Evolutionary conservation across 1,140 invertebrate species (phyloP), one percentile per base, ranked within the genome.

Genomic region (Hermatobates lingyangjiaoensis): DNA sequence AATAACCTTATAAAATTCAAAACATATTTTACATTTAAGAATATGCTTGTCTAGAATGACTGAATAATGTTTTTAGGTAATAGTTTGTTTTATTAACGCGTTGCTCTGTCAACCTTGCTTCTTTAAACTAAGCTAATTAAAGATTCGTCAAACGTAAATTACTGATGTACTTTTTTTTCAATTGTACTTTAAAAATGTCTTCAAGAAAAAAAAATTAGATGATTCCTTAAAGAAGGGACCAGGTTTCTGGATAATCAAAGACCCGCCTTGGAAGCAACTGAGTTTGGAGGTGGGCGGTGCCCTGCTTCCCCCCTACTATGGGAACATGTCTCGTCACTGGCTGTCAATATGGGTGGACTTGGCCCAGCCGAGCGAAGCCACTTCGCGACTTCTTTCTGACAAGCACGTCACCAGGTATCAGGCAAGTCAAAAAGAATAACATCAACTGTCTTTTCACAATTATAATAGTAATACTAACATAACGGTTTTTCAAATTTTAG

Each of bases 301-400:
- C 0, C 59, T 76, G 28, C 28, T 75, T 7, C 71, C 71, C 0
- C 30, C 56, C 38, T 61, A 60, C 52, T 66, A 71, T 52, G 59
- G 59, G 3, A 73, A 74, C 61, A 34, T 70, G 12, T 66, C 71
- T 0, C 56, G 55, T 4, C 60, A 64, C 52, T 65, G 63, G 57
- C 57, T 74, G 28, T 62, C 59, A 20, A 60, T 74, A 27, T 74
- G 73, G 72, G 54, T 76, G 12, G 68, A 75, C 54, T 44, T 69
- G 34, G 57, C 67, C 12, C 58, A 62, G 23, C 53, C 59, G 1
- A 58, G 49, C 25, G 28, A 49, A 3, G 49, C 25, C 12, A 18
- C 25, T 28, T n/a, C n/a, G n/a, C n/a, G n/a, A n/a, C n/a, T n/a
- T 27, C 1, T n/a, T 34, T 21, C 15, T 30, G 18, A 12, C 2